Conservation (phyloP, 2,113 vertebrate genomes). For the Coreoperca whiteheadi region DNA sequence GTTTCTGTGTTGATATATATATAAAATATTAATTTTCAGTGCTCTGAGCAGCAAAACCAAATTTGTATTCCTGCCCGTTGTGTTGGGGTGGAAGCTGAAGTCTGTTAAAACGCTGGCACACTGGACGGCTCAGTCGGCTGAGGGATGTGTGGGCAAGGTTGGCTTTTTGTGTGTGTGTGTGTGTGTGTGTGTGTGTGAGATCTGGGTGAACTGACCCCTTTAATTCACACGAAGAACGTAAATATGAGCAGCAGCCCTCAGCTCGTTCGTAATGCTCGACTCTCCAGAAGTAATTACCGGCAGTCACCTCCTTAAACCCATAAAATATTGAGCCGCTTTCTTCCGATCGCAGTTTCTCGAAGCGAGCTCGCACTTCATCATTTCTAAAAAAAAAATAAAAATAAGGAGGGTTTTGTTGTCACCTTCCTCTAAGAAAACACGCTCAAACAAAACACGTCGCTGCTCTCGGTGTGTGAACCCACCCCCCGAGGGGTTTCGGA, state of each 20-base stretch:
- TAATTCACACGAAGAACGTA: background rate
- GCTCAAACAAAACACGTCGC: constrained; percentile 30
- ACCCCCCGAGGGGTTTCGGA: constrained; percentile 16
- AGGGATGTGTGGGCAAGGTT: background rate
- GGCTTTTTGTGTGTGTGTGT: background rate
- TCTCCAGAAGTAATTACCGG: background rate
- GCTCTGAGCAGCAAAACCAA: background rate
- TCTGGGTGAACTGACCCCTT: constrained; percentile 23
- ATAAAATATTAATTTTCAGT: too few species aligned
- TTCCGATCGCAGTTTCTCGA: background rate
- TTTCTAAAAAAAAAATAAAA: too few species aligned
- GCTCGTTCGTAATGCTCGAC: background rate
- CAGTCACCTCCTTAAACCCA: background rate
- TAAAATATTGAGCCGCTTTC: background rate
- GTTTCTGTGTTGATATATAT: background rate
- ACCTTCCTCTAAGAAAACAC: constrained; percentile 17
- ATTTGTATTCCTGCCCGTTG: background rate
- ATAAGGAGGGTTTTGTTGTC: constrained; percentile 12
- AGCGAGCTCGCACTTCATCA: background rate
- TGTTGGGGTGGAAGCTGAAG: background rate
- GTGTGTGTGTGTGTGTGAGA: background rate
- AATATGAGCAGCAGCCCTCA: background rate
- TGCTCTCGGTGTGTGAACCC: constrained; percentile 14
- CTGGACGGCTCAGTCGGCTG: background rate
- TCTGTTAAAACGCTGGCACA: background rate